These are phyloP conservation scores for Argyresthia goedartella DNA, from an alignment of 2,888 invertebrate genomes.

Conservation along the genomic window DNA sequence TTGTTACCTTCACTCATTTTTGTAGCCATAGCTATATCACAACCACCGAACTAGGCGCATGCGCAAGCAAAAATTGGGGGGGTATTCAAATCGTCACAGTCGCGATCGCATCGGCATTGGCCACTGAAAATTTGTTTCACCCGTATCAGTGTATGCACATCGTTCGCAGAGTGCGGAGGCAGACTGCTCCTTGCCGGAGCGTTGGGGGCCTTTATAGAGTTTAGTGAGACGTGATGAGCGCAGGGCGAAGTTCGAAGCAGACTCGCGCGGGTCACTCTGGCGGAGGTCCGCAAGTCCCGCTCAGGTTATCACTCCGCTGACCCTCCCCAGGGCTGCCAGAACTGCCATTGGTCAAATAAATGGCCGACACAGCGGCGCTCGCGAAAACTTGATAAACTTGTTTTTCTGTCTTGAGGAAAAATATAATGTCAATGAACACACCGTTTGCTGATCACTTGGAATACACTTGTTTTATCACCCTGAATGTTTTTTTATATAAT, in stretches of 20 bases:
- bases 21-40: constrained; percentile 49
- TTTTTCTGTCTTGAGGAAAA: neutral
- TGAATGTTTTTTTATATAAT: too few species aligned
- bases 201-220: constrained; percentile 60
- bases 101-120: neutral
- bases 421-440: too few species aligned
- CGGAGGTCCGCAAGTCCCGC: constrained; percentile 37
- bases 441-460: too few species aligned
- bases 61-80: constrained; percentile 30
- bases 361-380: neutral
- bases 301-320: constrained; percentile 50
- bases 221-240: constrained; percentile 35
- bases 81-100: constrained; percentile 2
- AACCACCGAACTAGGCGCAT: constrained; percentile 34
- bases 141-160: constrained; percentile 30
- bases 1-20: constrained; percentile 40
- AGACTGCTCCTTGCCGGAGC: constrained; percentile 55
- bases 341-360: neutral
- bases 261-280: constrained; percentile 16
- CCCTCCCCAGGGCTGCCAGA: constrained; percentile 17
- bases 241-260: constrained; percentile 39
- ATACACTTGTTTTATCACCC: too few species aligned
- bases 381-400: neutral
- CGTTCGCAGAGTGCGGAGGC: constrained; percentile 51
- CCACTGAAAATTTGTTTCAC: neutral